Base-by-base conservation (phyloP, 2,113 vertebrate species). In the Oenanthe oenanthe region DNA sequence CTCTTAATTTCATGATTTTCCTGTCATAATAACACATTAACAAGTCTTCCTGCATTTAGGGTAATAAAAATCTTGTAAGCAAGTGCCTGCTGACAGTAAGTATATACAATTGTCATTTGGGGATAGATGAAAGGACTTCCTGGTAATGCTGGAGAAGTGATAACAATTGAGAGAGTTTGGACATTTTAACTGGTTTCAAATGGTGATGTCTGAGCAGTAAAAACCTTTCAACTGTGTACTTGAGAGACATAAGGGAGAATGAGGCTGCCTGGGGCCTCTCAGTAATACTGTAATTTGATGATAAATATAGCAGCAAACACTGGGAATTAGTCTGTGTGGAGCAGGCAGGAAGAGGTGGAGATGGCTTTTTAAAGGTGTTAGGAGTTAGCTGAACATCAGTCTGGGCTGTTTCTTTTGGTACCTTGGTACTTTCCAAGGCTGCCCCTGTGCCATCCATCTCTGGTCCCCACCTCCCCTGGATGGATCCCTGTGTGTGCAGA, bases 241-340 rank as follows among this genome's bases (percentile, higher is more conserved):
- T 45, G 65, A 81, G 88, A 90, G 79, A 53, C 50, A 24, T 40
- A 62, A 88, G 63, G 68, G 73, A 91, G 79, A 92, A 78, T 0
- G 4, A 89, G 70, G 40, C 83, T 93, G 88, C 94, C 95, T 51
- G 83, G 77, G 88, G 82, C 89, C 63, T 89, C 70, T 79, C 74
- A 58, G 62, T 83, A 82, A 62, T 73, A 70, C 66, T 83, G 67
- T 62, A 80, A 88, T 96, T 94, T 25, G 10, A 63, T 58, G 85
- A 89, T 85, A 96, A 96, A 95, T 94, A 90, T 40, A 97, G 89
- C 81, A 89, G 45, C 93, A 94, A 90, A 73, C 94, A 78, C 82
- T 77, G 92, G 60, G 45, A 92, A 92, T 48, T 45, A 86, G 47
- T 75, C 57, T 63, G 78, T 57, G 57, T 60, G 68, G 51, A 95